Percentiles rank a stretch among this genome's conserved stretches.
Evolutionary conservation across 2,888 invertebrate species (phyloP).

Genomic region (Eretmocerus hayati): DNA sequence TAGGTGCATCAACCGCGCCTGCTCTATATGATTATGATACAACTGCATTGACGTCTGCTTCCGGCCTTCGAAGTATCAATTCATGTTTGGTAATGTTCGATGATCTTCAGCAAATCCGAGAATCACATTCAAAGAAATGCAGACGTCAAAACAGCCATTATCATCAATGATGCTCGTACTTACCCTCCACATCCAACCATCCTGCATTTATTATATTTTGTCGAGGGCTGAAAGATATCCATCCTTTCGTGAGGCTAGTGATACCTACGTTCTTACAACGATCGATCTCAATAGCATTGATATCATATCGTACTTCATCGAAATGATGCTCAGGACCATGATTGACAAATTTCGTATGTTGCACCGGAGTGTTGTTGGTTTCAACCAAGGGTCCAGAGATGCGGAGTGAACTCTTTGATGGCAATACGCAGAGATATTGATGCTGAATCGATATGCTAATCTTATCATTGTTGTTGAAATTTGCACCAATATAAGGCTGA

Average conservation of each 20-base stretch:
- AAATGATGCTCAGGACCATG: not conserved
- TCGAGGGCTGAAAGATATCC: not conserved
- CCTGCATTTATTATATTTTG: conserved; percentile 24
- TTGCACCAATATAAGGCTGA: conserved; percentile 9
- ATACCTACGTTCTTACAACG: not conserved
- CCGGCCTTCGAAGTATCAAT: conserved; percentile 14
- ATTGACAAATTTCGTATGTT: not conserved
- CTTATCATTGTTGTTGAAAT: conserved; percentile 20
- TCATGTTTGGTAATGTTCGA: conserved; percentile 20
- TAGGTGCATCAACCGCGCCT: not conserved
- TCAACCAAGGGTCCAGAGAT: not conserved
- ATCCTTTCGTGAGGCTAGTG: not conserved
- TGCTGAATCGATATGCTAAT: conserved; percentile 20
- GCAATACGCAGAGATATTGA: conserved; percentile 15
- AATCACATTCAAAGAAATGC: conserved; percentile 33
- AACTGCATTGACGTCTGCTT: not conserved
- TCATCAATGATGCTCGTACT: conserved; percentile 13
- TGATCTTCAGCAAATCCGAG: conserved; percentile 28
- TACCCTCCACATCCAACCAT: conserved; percentile 23
- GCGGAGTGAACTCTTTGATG: conserved; percentile 14
- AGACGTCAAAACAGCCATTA: conserved; percentile 30
- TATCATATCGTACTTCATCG: not conserved
- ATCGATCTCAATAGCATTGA: not conserved
- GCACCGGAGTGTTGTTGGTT: not conserved
- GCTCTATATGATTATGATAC: not conserved